phyloP scores from a whole-genome alignment of 30 jellyfish, hydroid and myxozoan genomes.

The Morbakka virulenta region DNA sequence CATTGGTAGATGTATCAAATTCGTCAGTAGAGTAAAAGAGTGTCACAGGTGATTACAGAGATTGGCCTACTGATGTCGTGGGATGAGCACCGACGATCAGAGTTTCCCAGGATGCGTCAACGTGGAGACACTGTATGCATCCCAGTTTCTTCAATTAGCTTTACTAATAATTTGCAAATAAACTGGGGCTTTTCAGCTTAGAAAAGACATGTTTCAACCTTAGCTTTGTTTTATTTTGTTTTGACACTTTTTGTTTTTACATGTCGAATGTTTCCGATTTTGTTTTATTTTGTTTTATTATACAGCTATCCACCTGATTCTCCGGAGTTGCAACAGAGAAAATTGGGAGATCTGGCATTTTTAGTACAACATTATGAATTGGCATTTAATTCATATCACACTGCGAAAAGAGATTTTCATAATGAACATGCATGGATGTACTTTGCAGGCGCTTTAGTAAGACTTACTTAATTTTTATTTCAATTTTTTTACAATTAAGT shows the following conservation, averaged over 20 bases:
- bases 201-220: not conserved
- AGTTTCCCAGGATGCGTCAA: too few relatives aligned
- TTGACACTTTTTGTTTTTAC: not conserved
- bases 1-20: too few relatives aligned
- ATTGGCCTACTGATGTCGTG: too few relatives aligned
- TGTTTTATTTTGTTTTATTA: not conserved
- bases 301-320: constrained; percentile 85
- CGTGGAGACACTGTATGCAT: too few relatives aligned
- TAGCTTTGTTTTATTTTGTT: not conserved
- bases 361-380: constrained; percentile 91
- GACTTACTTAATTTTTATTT: not conserved
- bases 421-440: constrained; percentile 97
- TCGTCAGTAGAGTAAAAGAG: too few relatives aligned
- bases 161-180: too few relatives aligned
- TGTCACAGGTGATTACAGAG: too few relatives aligned
- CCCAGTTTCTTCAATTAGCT: too few relatives aligned
- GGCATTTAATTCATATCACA: constrained; percentile 88
- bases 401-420: constrained; percentile 92
- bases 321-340: constrained; percentile 78
- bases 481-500: too few relatives aligned
- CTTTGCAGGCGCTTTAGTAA: constrained; percentile 97
- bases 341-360: constrained; percentile 93
- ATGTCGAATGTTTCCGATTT: not conserved
- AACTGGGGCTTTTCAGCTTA: too few relatives aligned
- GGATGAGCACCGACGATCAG: too few relatives aligned